phyloP scores from a whole-genome alignment of 37 sponge, comb jelly and placozoan genomes.

The Spongia lamella region DNA sequence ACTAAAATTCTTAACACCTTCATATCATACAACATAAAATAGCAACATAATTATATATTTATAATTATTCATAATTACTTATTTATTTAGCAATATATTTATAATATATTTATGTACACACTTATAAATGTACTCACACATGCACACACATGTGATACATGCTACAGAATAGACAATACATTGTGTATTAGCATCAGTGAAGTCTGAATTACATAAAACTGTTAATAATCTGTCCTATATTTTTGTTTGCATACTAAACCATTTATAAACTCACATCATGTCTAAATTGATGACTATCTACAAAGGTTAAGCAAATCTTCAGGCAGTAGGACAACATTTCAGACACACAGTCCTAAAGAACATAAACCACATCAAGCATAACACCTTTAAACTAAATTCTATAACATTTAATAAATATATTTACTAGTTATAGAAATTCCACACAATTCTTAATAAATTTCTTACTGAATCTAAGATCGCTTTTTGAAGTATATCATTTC shows the following conservation, averaged over 20 bases:
- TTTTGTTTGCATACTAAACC: too few relatives aligned
- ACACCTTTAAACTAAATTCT: neutral
- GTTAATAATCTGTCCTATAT: too few relatives aligned
- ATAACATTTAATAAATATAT: too few relatives aligned
- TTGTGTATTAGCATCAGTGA: too few relatives aligned
- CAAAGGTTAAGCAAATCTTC: constrained; percentile 65
- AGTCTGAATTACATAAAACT: too few relatives aligned
- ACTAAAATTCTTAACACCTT: constrained; percentile 86
- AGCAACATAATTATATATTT: too few relatives aligned
- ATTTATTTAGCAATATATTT: too few relatives aligned
- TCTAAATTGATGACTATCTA: constrained; percentile 72
- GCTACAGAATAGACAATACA: neutral
- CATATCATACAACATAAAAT: neutral
- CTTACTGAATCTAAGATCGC: constrained; percentile 81
- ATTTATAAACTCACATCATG: constrained; percentile 61
- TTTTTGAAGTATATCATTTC: constrained; percentile 81
- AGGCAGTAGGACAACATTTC: constrained; percentile 87
- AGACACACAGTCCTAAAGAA: constrained; percentile 41
- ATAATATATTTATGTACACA: too few relatives aligned
- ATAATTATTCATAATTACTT: too few relatives aligned
- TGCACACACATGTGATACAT: neutral
- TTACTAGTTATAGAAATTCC: neutral
- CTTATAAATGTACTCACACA: constrained; percentile 16
- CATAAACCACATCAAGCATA: neutral
- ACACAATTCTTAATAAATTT: neutral